Base-by-base conservation (phyloP, 2,888 invertebrate species). In the Brenthis daphne region DNA sequence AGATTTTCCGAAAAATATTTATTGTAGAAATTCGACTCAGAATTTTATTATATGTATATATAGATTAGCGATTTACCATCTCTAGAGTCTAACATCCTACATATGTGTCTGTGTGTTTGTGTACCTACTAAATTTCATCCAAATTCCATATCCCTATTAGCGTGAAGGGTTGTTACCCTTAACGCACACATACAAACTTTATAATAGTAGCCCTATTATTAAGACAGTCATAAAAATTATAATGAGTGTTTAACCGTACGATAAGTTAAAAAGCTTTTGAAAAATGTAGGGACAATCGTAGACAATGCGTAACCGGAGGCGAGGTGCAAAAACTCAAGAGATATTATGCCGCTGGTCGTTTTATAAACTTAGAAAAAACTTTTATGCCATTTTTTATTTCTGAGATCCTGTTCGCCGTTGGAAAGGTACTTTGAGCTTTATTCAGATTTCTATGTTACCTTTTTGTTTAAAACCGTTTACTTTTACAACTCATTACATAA, bases 341-440 rank as follows among this genome's bases (percentile, higher is more conserved):
- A 43, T 29, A n/a, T 11, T 29, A 11, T 6, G 60, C 29, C 56
- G 64, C 69, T 60, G 67, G 69, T 67, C 69, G 69, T 69, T 70
- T 43, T 57, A 50, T 37, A 57, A 72, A 72, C 67, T 72, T 65
- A 64, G 67, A 70, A 74, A 63, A 71, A 76, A 75, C 71, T 74
- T 77, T 73, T 64, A 71, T 65, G 57, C 47, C 57, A 69, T 69
- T 75, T 74, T 73, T 76, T 74, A 74, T 75, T 72, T 72, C 61
- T 69, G 58, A 66, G 63, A 65, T 72, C 66, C 67, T 57, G 47
- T 66, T 71, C 55, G 61, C n/a, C 20, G 1, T 16, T 53, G n/a
- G 6, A 14, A 29, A 50, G 29, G 50, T 48, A 54, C 63, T 54
- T 24, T 54, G 14, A 11, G 37, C n/a, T 53, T 63, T 63, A 53